These are phyloP conservation scores for Okapia johnstoni DNA, from an alignment of 2,113 vertebrate genomes.

Conservation along the genomic window DNA sequence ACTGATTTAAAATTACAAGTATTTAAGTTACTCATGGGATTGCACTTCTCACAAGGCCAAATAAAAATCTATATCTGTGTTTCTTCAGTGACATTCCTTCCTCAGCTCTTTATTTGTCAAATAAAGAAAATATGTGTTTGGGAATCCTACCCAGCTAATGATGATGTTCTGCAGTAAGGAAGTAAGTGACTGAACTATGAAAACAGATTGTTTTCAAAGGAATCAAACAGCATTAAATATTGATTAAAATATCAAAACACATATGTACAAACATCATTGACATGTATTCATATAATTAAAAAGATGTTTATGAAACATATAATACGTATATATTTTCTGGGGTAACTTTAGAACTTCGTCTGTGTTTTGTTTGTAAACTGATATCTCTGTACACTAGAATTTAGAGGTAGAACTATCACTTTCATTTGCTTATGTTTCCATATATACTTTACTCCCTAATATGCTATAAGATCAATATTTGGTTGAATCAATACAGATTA, in stretches of 20 bases:
- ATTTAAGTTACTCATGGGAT: slow-evolving; percentile 70
- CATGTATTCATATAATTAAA: not conserved
- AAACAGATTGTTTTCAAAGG: not conserved
- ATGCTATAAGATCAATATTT: not conserved
- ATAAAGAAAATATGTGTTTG: slow-evolving; percentile 1
- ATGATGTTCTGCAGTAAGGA: slow-evolving; percentile 22
- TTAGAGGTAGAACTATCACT: not conserved
- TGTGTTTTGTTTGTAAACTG: slow-evolving; percentile 16
- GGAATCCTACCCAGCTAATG: slow-evolving; percentile 28
- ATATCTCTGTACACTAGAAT: not conserved
- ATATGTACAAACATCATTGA: not conserved
- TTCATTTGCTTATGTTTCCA: not conserved
- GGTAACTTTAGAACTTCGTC: not conserved
- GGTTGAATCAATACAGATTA: not conserved
- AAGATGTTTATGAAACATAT: not conserved
- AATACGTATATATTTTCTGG: not conserved
- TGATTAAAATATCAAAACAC: not conserved
- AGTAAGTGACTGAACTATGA: slow-evolving; percentile 1
- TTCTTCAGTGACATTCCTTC: slow-evolving; percentile 22
- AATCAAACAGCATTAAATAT: slow-evolving; percentile 9
- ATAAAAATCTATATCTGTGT: slow-evolving; percentile 41
- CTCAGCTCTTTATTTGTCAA: slow-evolving; percentile 5
- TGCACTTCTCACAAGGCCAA: slow-evolving; percentile 47
- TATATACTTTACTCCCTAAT: not conserved
- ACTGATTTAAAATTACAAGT: slow-evolving; percentile 82